These are phyloP conservation scores for Limosa lapponica DNA, from an alignment of 2,797 vertebrate species.

Conservation along the genomic window DNA sequence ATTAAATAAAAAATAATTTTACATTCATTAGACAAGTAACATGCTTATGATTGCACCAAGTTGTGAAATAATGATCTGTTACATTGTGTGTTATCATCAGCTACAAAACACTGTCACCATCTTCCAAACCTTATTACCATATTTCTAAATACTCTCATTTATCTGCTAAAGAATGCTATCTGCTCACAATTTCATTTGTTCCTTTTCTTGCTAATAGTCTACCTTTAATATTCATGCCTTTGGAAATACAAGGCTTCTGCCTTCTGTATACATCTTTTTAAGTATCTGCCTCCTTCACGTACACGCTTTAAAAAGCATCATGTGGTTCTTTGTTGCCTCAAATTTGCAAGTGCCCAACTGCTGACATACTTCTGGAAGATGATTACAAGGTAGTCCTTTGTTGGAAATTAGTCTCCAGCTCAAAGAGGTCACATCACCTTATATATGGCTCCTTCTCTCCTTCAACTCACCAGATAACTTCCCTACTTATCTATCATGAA, in stretches of 20 bases:
- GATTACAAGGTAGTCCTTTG: background rate
- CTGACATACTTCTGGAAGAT: background rate
- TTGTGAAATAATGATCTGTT: background rate
- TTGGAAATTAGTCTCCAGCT: background rate
- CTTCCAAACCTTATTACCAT: background rate
- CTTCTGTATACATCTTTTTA: background rate
- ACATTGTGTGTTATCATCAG: background rate
- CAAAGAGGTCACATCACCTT: background rate
- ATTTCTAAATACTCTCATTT: background rate
- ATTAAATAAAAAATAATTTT: conserved; percentile 2
- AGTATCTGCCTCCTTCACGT: background rate
- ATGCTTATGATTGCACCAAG: background rate
- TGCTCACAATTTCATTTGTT: background rate
- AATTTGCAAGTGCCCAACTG: background rate
- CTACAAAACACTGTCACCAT: background rate
- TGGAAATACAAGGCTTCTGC: background rate
- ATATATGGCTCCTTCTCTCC: background rate
- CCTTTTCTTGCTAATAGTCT: background rate
- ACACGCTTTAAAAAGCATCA: background rate
- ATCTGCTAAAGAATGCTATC: background rate
- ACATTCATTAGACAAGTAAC: background rate
- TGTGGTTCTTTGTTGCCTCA: background rate
- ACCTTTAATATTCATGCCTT: background rate
- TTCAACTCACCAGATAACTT: background rate
- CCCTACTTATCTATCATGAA: background rate